Base-by-base conservation (phyloP, 1,140 invertebrate genomes). In the Asbolus verrucosus region DNA sequence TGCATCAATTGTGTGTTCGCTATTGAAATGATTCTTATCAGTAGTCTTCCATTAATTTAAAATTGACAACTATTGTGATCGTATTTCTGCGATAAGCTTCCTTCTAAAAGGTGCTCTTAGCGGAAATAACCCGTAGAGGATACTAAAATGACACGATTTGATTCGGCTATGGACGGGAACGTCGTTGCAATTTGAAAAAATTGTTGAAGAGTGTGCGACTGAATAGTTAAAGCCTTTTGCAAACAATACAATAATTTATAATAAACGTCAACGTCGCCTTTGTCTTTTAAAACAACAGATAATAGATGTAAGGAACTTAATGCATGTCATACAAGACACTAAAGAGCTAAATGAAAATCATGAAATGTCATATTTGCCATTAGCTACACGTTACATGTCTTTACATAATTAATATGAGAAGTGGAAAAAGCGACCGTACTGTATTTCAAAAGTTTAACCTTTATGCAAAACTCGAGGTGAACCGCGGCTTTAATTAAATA, bases 401-500 rank as follows among this genome's bases (percentile, higher is more conserved):
- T 27, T 27, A 27, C 24, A 27, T 27, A 36, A 36, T 36, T 11
- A n/a, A 36, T 11, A 3, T 2, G 6, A 36, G n/a, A 36, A n/a
- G n/a, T n/a, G n/a, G n/a, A 36, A 36, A 36, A 6, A n/a, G 19
- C 46, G 4, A 54, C n/a, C n/a, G n/a, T n/a, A n/a, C n/a, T 24
- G 43, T 21, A 9, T 2, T 27, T 27, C 33, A 6, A 43, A 16
- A 43, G 11, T 16, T 54, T 27, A 1, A 54, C 46, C 46, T 54
- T 54, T 54, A 54, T 27, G 24, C n/a, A 50, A 41, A 50, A 50
- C 43, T 54, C 33, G 21, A 54, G 46, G 46, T 54, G 46, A 54
- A 54, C 46, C 4, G 16, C 8, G 43, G n/a, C 16, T 50, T 50
- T 50, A 21, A 19, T 50, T 50, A 54, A 54, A 2, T 14, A 16